Percentiles rank a stretch among this genome's conserved stretches.
Evolutionary conservation across 2,797 vertebrate genomes (phyloP).

Genomic region (Muscicapa striata): DNA sequence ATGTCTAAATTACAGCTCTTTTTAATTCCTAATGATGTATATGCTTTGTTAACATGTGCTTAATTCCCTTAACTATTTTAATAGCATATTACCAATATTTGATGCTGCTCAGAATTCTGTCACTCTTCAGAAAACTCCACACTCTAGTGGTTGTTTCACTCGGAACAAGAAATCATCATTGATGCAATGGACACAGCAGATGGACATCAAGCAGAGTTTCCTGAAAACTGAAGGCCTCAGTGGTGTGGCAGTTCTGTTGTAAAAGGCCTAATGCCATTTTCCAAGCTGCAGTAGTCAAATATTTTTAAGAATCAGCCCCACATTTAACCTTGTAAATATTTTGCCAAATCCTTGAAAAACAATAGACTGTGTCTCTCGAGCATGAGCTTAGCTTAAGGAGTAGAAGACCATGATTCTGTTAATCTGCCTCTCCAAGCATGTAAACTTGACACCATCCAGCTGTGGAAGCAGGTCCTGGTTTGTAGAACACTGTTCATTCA

Average conservation of each 20-base stretch:
- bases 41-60: background rate
- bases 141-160: background rate
- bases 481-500: background rate
- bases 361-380: background rate
- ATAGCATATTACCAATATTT: background rate
- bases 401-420: background rate
- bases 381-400: background rate
- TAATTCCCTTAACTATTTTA: background rate
- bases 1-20: background rate
- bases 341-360: background rate
- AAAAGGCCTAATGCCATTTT: background rate
- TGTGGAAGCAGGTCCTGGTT: background rate
- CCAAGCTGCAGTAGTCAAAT: background rate
- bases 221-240: background rate
- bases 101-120: background rate
- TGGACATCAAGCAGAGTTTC: background rate
- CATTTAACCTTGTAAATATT: background rate
- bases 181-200: background rate
- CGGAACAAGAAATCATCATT: background rate
- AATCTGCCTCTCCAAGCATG: background rate
- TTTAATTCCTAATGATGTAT: background rate
- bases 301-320: background rate
- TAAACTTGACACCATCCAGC: background rate
- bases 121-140: background rate
- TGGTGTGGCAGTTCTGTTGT: background rate